phyloP scores from a whole-genome alignment of 1,140 invertebrate genomes.

The Leucophenga varia region DNA sequence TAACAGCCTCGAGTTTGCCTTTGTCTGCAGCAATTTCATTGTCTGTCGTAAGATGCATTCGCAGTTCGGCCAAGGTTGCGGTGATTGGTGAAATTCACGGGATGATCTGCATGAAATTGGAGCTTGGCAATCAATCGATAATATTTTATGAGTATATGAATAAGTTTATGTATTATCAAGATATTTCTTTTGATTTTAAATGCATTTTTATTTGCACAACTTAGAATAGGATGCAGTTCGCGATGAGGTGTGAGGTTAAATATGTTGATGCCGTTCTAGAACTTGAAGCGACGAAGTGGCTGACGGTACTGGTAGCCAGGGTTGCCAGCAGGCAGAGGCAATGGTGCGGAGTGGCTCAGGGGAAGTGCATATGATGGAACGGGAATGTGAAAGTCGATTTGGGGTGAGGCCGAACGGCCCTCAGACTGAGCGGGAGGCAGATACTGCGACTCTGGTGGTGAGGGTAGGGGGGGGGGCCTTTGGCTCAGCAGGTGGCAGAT shows the following conservation, averaged over 20 bases:
- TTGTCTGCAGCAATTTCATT: constrained; percentile 5
- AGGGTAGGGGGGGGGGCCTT: too few species aligned
- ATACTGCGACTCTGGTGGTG: too few species aligned
- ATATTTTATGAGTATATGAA: too few species aligned
- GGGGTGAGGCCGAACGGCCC: constrained; percentile 5
- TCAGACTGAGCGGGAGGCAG: constrained; percentile 23
- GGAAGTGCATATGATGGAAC: constrained; percentile 38
- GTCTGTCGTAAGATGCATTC: constrained; percentile 21
- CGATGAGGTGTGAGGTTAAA: too few species aligned
- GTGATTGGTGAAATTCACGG: constrained; percentile 26
- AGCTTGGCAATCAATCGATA: not conserved
- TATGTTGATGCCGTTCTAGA: too few species aligned
- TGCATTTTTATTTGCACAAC: constrained; percentile 30
- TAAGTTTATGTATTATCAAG: too few species aligned
- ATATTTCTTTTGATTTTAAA: constrained; percentile 14
- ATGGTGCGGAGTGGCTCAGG: constrained; percentile 16
- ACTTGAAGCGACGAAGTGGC: too few species aligned
- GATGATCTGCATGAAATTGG: too few species aligned
- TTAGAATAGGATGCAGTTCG: constrained; percentile 29
- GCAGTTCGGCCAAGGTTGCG: constrained; percentile 17
- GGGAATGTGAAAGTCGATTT: constrained; percentile 32
- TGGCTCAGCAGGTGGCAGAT: constrained; percentile 17
- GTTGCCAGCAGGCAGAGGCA: constrained; percentile 11
- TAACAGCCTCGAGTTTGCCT: constrained; percentile 25
- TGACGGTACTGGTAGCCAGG: too few species aligned